phyloP scores from a whole-genome alignment of 2,888 invertebrate genomes.

The Macrosiphum euphorbiae region DNA sequence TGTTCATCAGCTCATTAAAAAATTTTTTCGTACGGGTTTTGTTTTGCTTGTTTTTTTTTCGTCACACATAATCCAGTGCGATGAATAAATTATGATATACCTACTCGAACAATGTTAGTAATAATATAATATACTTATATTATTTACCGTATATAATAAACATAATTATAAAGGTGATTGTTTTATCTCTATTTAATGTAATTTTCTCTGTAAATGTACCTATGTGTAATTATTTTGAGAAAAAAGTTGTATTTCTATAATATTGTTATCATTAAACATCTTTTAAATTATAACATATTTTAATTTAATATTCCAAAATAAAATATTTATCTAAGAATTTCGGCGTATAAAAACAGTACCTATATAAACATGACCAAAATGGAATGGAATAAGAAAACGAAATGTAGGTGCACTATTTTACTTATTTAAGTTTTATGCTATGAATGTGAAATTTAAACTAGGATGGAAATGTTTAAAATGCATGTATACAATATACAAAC shows the following conservation, averaged over 20 bases:
- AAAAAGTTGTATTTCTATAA: neutral
- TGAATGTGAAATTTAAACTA: neutral
- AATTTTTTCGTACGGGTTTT: neutral
- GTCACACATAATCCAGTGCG: neutral
- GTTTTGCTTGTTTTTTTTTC: neutral
- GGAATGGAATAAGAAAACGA: neutral
- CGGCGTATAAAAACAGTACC: neutral
- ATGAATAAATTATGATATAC: neutral
- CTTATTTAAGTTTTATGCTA: neutral
- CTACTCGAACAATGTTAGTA: neutral
- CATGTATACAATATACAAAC: neutral
- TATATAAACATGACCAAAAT: neutral
- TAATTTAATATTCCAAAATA: neutral
- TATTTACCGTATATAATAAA: neutral
- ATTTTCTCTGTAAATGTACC: neutral
- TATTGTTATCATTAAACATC: neutral
- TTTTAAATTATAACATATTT: neutral
- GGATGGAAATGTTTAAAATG: neutral
- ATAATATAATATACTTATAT: neutral
- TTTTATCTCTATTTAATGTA: neutral
- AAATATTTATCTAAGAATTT: neutral
- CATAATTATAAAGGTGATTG: neutral
- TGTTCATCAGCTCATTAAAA: constrained; percentile 24
- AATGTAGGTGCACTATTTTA: neutral
- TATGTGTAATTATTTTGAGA: neutral